These are phyloP conservation scores for Hesperia comma DNA, from an alignment of 2,888 invertebrate species.

Conservation along the genomic window DNA sequence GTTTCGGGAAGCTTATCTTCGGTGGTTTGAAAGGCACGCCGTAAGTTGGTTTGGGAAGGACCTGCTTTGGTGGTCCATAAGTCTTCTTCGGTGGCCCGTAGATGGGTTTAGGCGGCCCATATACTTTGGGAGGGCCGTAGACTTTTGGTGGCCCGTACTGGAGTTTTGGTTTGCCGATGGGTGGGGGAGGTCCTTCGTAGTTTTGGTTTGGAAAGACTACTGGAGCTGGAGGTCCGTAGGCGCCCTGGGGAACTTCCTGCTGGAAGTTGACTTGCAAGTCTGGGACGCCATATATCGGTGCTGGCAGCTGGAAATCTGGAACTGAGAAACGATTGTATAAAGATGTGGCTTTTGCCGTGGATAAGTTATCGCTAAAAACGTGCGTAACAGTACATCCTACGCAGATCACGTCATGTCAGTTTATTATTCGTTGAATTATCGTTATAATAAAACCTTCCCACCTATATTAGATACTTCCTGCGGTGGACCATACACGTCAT, in stretches of 20 bases:
- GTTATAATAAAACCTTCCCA: conserved; percentile 45
- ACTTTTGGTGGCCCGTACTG: conserved; percentile 63
- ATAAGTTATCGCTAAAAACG: too few relatives aligned
- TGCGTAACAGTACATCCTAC: too few relatives aligned
- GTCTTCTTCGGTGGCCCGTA: conserved; percentile 66
- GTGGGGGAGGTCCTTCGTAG: conserved; percentile 82
- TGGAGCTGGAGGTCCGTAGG: conserved; percentile 81
- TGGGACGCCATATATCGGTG: conserved; percentile 85
- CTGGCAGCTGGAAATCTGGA: conserved; percentile 74
- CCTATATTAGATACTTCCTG: conserved; percentile 59
- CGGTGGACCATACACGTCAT: conserved; percentile 82
- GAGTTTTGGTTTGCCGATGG: conserved; percentile 67
- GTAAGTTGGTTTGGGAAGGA: conserved; percentile 61
- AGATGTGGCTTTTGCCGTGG: too few relatives aligned
- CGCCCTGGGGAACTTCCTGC: conserved; percentile 65
- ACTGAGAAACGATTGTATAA: conserved; percentile 49
- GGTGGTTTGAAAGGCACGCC: conserved; percentile 67
- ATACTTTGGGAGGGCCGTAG: conserved; percentile 73
- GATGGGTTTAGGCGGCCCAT: conserved; percentile 70
- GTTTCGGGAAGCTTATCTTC: conserved; percentile 60
- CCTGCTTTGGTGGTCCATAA: conserved; percentile 64
- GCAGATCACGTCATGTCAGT: too few relatives aligned
- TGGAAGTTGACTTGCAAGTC: conserved; percentile 66
- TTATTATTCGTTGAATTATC: too few relatives aligned
- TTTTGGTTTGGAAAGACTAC: conserved; percentile 66